Base-by-base conservation (phyloP, 2,113 vertebrate species). In the Tricholaema leucomelas region DNA sequence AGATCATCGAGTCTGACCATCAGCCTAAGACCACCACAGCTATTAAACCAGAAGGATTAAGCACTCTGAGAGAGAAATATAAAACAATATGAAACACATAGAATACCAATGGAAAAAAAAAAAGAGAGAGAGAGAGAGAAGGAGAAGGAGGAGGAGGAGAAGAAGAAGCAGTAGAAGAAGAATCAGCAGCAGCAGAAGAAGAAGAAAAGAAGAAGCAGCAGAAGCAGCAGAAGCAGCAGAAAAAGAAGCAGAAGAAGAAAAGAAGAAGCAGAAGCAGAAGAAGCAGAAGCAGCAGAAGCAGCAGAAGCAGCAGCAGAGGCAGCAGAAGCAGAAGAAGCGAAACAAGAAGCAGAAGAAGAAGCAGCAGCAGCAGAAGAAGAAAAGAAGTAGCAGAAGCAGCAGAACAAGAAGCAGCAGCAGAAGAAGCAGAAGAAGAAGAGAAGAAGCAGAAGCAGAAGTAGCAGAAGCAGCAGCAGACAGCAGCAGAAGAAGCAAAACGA, bases 11-110 rank as follows among this genome's bases (percentile, higher is more conserved):
- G 48, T 25, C 48, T 12, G 25, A 50, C 23, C 48, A 50, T 25
- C 23, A 50, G 23, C 23, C 48, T 50, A 50, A 50, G 48, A 50
- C 48, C 48, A 50, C 48, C 48, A 50, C 18, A 18, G 48, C 23
- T 23, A 24, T 50, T 50, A 50, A 50, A 25, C 48, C 48, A 76
- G 77, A 24, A 21, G 69, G 82, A 90, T 95, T 52, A 94, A 85
- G 67, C 36, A 33, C 69, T 92, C 81, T 81, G 58, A 42, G 24
- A 70, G n/a, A 82, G 81, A 56, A 90, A 60, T 90, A 85, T 91
- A 88, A 96, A 95, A 84, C n/a, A 42, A 85, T 85, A 94, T 81
- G 86, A 95, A 95, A 93, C 87, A 94, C 90, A 16, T 81, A 78
- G 58, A 92, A 74, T 35, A 91, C 76, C 55, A 92, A 81, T 6